Evolutionary conservation across 64 coral and sea anemone genomes (phyloP).

Genomic region (Trachythela sp.): DNA sequence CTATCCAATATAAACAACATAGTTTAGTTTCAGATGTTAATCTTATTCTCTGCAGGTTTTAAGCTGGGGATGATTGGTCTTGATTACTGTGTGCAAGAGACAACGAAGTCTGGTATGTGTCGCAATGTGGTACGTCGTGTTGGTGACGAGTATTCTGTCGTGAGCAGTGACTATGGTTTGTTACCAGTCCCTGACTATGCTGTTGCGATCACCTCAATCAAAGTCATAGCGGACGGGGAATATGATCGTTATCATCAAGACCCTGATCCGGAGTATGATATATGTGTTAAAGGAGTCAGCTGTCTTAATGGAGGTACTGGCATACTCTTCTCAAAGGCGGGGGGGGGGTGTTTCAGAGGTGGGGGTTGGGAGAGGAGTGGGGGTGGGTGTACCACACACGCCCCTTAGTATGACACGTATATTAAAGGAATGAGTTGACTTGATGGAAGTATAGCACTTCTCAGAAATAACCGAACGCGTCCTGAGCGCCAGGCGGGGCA

Average conservation of each 20-base stretch:
- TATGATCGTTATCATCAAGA: conserved; percentile 32
- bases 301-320: conserved; percentile 60
- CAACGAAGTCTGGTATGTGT: conserved; percentile 54
- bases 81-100: conserved; percentile 76
- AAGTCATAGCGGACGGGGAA: conserved; percentile 29
- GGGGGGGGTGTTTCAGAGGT: no score
- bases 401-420: no score
- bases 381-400: no score
- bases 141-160: conserved; percentile 62
- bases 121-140: conserved; percentile 30
- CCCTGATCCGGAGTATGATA: background rate
- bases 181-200: background rate
- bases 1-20: background rate
- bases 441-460: no score
- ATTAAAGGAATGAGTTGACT: no score
- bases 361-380: no score
- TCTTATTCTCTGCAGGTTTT: conserved; percentile 40
- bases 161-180: conserved; percentile 77
- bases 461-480: no score
- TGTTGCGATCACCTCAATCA: conserved; percentile 64
- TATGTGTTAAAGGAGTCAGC: conserved; percentile 31
- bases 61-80: conserved; percentile 72
- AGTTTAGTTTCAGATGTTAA: background rate
- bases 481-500: no score
- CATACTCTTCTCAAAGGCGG: background rate